Evolutionary conservation across 1,140 invertebrate species (phyloP).

Genomic region (Ectropis grisescens): DNA sequence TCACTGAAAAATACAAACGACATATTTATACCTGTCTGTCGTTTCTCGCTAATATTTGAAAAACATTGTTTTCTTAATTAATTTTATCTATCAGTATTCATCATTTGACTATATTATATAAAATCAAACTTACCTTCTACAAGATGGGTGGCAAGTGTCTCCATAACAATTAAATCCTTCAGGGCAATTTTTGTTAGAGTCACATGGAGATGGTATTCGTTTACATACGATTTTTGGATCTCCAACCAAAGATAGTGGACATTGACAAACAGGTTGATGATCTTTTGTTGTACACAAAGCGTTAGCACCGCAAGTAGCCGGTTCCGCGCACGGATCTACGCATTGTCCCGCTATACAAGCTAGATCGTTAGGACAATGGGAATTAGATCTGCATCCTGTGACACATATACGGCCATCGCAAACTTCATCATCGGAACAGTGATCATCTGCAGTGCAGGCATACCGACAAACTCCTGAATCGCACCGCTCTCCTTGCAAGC

Average conservation of each 20-base stretch:
- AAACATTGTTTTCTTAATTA: constrained; percentile 10
- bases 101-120: constrained; percentile 4
- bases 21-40: too few species aligned
- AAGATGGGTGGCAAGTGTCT: constrained; percentile 80
- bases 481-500: constrained; percentile 86
- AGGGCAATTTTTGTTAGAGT: constrained; percentile 75
- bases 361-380: constrained; percentile 78
- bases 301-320: constrained; percentile 88
- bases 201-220: constrained; percentile 75
- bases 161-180: constrained; percentile 80
- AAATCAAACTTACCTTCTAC: constrained; percentile 71
- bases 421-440: constrained; percentile 87
- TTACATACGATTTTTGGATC: constrained; percentile 82
- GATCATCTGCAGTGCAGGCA: constrained; percentile 80
- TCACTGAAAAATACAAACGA: constrained; percentile 77
- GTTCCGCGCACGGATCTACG: constrained; percentile 78
- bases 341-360: constrained; percentile 85
- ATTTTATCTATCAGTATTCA: constrained; percentile 3
- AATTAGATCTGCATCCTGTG: constrained; percentile 85
- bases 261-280: constrained; percentile 82
- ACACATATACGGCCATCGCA: constrained; percentile 85
- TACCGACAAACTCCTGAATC: constrained; percentile 78
- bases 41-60: too few species aligned
- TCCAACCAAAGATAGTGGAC: constrained; percentile 79
- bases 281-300: constrained; percentile 78